These are phyloP conservation scores for Strongylocentrotus purpuratus DNA, from an alignment of 35 echinoderm and acorn worm genomes.

Conservation along the genomic window DNA sequence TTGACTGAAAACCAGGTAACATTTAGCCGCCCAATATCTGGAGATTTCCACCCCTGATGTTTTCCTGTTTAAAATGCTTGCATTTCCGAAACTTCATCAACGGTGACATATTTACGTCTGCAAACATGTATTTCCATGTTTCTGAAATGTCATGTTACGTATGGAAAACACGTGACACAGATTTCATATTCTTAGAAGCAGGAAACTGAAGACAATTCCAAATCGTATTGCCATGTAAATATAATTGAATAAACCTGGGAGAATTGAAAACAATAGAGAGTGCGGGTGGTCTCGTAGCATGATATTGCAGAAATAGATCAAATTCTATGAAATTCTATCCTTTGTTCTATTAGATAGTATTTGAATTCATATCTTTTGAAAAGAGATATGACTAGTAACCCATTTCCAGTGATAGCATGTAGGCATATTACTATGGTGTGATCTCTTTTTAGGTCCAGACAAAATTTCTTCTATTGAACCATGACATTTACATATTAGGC, in stretches of 20 bases:
- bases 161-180: background rate
- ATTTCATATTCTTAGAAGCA: background rate
- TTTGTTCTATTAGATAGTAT: no score
- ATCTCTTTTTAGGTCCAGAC: no score
- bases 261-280: background rate
- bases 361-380: no score
- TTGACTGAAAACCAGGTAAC: background rate
- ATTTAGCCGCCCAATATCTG: constrained; percentile 8
- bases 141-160: background rate
- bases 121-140: background rate
- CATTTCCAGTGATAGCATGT: no score
- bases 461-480: no score
- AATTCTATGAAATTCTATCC: no score
- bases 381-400: no score
- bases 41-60: background rate
- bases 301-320: no score
- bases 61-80: background rate
- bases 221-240: background rate
- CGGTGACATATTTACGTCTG: background rate
- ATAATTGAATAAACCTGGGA: background rate
- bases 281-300: background rate
- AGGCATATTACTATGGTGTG: no score
- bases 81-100: background rate
- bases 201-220: background rate
- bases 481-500: no score